A percentile compares a stretch with the other conserved stretches of the same genome.
Evolutionary conservation across 2,797 vertebrate genomes (phyloP).

Genomic region (Galagoides demidoff): DNA sequence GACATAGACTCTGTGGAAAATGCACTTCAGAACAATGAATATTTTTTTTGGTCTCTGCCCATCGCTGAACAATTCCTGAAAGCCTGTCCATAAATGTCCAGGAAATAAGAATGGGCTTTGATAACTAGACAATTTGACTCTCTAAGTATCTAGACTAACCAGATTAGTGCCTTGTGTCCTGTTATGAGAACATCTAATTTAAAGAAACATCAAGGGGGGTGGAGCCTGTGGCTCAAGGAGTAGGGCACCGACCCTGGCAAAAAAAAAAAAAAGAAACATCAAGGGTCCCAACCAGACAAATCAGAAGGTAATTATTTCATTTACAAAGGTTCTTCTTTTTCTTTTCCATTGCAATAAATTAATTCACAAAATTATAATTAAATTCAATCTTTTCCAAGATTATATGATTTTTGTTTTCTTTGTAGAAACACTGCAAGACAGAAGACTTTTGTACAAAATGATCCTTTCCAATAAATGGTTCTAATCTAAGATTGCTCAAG

Average conservation of each 20-base stretch:
- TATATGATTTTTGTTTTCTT: background rate
- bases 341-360: conserved; percentile 22
- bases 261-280: background rate
- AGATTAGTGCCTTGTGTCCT: background rate
- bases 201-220: background rate
- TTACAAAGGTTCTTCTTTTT: conserved; percentile 21
- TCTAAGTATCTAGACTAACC: background rate
- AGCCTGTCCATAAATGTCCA: background rate
- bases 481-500: background rate
- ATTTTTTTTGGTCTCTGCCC: background rate
- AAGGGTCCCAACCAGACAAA: background rate
- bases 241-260: no score
- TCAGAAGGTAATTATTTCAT: background rate
- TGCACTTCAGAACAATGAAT: background rate
- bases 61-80: background rate
- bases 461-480: background rate
- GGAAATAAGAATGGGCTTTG: background rate
- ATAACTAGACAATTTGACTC: background rate
- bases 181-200: background rate
- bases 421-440: background rate
- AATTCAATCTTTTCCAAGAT: conserved; percentile 1
- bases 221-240: no score
- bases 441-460: background rate
- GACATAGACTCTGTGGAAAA: conserved; percentile 36
- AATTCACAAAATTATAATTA: conserved; percentile 18